Conservation (phyloP, 30 jellyfish, hydroid and myxozoan species). For the Mastigias papua region DNA sequence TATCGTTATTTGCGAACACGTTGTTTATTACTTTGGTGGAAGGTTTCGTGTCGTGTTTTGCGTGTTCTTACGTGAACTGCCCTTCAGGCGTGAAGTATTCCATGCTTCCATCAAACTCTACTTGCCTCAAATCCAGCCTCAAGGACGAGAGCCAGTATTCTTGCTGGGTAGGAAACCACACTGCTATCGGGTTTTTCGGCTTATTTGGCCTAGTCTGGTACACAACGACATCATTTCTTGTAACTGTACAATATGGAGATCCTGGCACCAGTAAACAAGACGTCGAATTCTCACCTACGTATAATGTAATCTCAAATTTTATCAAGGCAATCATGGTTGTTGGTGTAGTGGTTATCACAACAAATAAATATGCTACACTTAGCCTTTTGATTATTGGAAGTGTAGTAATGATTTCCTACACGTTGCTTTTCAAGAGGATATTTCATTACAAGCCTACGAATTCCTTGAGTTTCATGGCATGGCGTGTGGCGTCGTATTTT, state of each 20-base stretch:
- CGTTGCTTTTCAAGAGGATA: slow-evolving; percentile 61
- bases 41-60: slow-evolving; percentile 68
- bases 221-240: slow-evolving; percentile 78
- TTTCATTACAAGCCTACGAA: slow-evolving; percentile 77
- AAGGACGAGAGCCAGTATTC: slow-evolving; percentile 54
- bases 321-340: slow-evolving; percentile 78
- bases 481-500: slow-evolving; percentile 90
- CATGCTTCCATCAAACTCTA: slow-evolving; percentile 44
- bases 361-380: slow-evolving; percentile 54
- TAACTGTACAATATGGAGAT: slow-evolving; percentile 82
- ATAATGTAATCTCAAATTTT: slow-evolving; percentile 77
- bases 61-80: slow-evolving; percentile 84
- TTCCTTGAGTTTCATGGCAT: slow-evolving; percentile 72
- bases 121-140: slow-evolving; percentile 75
- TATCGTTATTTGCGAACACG: slow-evolving; percentile 93
- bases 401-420: slow-evolving; percentile 46
- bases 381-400: slow-evolving; percentile 59
- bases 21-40: slow-evolving; percentile 85
- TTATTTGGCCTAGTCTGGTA: slow-evolving; percentile 86
- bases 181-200: slow-evolving; percentile 80
- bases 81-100: slow-evolving; percentile 61
- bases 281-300: slow-evolving; percentile 89
- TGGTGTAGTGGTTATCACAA: slow-evolving; percentile 82
- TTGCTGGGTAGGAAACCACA: slow-evolving; percentile 89
- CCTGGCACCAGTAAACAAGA: slow-evolving; percentile 81